phyloP scores from a whole-genome alignment of 2,113 vertebrate genomes.

The Silurus asotus region DNA sequence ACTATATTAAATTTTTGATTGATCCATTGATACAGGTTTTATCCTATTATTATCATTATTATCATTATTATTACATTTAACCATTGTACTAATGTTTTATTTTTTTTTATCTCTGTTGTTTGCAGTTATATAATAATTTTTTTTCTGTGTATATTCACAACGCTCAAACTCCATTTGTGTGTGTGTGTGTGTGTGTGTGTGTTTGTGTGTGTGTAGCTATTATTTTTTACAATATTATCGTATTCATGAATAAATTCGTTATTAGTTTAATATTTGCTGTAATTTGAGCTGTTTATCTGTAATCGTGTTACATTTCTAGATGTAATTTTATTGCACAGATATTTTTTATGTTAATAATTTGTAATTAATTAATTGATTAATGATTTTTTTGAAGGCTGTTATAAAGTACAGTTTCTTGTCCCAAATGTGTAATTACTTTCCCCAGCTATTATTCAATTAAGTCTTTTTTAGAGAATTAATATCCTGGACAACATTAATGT shows the following conservation, averaged over 20 bases:
- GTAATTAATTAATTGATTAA: background rate
- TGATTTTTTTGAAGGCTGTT: background rate
- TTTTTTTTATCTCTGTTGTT: background rate
- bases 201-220: no score
- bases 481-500: background rate
- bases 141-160: no score
- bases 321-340: no score
- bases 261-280: background rate
- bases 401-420: background rate
- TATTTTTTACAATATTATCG: background rate
- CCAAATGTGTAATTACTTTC: background rate
- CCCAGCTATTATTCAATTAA: background rate
- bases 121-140: background rate
- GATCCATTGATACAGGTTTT: background rate
- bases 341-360: no score
- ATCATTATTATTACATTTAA: background rate
- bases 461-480: background rate
- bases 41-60: background rate
- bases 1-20: background rate
- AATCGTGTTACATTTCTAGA: background rate
- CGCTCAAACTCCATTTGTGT: no score
- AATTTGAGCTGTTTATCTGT: background rate
- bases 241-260: background rate
- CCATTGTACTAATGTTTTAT: background rate
- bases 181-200: no score